phyloP scores from a whole-genome alignment of 2,888 invertebrate genomes.

The Syrphus vitripennis region DNA sequence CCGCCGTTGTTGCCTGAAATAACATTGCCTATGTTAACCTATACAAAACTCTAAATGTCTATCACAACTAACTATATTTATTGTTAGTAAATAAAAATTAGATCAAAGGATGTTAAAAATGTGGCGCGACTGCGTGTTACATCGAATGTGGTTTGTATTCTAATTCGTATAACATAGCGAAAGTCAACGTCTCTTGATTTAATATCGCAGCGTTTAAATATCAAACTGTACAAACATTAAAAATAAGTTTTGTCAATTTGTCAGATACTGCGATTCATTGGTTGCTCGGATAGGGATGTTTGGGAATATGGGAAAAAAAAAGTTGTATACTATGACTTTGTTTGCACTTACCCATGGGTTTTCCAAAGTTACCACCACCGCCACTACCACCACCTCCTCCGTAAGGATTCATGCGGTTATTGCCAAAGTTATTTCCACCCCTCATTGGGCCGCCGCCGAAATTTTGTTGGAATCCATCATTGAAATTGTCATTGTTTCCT shows the following conservation, averaged over 20 bases:
- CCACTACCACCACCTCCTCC: constrained; percentile 74
- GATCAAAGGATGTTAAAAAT: constrained; percentile 47
- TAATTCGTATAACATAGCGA: constrained; percentile 80
- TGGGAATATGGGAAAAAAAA: neutral
- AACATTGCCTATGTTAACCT: constrained; percentile 30
- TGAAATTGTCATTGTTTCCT: constrained; percentile 75
- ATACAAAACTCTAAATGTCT: neutral
- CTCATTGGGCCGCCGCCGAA: constrained; percentile 73
- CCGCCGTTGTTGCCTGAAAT: constrained; percentile 68
- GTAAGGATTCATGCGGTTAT: constrained; percentile 78
- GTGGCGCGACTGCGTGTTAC: constrained; percentile 81
- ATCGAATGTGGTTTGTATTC: constrained; percentile 74
- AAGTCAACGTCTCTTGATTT: constrained; percentile 77
- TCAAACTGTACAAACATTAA: constrained; percentile 73
- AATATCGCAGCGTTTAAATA: constrained; percentile 77
- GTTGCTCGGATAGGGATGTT: neutral
- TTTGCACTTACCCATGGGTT: constrained; percentile 56
- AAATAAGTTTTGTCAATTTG: constrained; percentile 63
- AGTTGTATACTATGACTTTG: neutral
- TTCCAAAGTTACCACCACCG: constrained; percentile 70
- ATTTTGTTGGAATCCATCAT: constrained; percentile 80
- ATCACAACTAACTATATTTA: neutral
- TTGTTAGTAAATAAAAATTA: neutral
- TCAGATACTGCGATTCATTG: constrained; percentile 45
- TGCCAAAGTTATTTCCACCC: constrained; percentile 75